Evolutionary conservation across 1,140 invertebrate genomes (phyloP), one percentile per base, ranked within the genome.

Genomic region (Halyomorpha halys): DNA sequence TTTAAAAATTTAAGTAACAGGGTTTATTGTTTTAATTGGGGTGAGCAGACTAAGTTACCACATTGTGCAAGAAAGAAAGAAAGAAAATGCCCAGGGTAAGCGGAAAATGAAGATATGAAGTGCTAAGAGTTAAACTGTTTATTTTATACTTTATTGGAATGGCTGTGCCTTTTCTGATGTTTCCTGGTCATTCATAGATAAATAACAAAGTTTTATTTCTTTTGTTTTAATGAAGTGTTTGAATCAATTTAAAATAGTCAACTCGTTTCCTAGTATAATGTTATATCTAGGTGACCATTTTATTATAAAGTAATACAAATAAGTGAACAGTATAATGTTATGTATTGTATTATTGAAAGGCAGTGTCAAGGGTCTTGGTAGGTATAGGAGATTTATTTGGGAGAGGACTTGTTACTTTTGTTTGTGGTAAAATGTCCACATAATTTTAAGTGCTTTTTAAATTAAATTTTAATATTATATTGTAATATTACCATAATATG

Each of bases 361-460:
- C 27, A 59, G n/a, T 11, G 16, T 25, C 4, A 59, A 59, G 25
- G 34, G 34, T 39, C 34, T 49, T 19, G 47, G 11, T 44, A 44
- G 44, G 39, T 61, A 61, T 15, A 9, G 16, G 44, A 62, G 3
- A 49, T 47, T 62, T 47, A 15, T 14, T 19, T 45, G 61, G 23
- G 45, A 51, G 23, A 62, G 23, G 44, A 27, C 18, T 62, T 47
- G 27, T 34, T 39, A 19, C 30, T 60, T 60, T 60, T 60, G 30
- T 60, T 44, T n/a, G 39, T 62, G 61, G 61, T 62, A 16, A 47
- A 44, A 23, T 47, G 61, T 62, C 19, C 39, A 30, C 21, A 51
- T 59, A 59, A 59, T 59, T 39, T 64, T 67, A 69, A 69, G 66
- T 69, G 68, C 68, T 69, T 69, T 67, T 69, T 62, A 66, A 65